These are phyloP conservation scores for Caerostris extrusa DNA, from an alignment of 1,140 invertebrate species.

Conservation along the genomic window DNA sequence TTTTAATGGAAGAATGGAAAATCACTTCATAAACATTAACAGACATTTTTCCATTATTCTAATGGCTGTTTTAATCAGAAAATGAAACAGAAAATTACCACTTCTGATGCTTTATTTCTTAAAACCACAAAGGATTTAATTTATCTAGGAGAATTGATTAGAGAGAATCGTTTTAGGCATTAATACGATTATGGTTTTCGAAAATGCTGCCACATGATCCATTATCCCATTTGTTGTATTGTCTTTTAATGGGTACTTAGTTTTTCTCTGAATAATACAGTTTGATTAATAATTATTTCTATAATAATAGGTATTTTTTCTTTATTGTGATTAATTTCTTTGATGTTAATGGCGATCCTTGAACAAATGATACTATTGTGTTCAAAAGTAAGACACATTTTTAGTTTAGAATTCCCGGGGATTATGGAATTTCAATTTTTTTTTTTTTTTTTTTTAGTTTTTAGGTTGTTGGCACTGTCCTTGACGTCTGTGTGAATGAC, in stretches of 20 bases:
- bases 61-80: slow-evolving; percentile 1
- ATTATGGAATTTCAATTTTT: too few species aligned
- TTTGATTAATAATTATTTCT: too few species aligned
- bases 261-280: not conserved
- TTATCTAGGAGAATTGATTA: not conserved
- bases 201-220: not conserved
- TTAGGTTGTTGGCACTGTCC: too few species aligned
- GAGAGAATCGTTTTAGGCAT: not conserved
- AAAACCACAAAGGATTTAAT: not conserved
- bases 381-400: too few species aligned
- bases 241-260: not conserved
- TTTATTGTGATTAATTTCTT: too few species aligned
- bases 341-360: too few species aligned
- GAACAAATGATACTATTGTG: too few species aligned
- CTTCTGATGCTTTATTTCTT: not conserved
- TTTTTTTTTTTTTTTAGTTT: too few species aligned
- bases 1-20: not conserved
- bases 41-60: slow-evolving; percentile 6
- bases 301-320: too few species aligned
- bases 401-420: too few species aligned
- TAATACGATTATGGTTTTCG: slow-evolving; percentile 11
- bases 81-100: not conserved
- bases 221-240: not conserved
- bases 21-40: slow-evolving; percentile 6
- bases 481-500: too few species aligned